A percentile compares a stretch with the other conserved stretches of the same genome.
Evolutionary conservation across 1,140 invertebrate genomes (phyloP).

Genomic region (Pseudoatta argentina): DNA sequence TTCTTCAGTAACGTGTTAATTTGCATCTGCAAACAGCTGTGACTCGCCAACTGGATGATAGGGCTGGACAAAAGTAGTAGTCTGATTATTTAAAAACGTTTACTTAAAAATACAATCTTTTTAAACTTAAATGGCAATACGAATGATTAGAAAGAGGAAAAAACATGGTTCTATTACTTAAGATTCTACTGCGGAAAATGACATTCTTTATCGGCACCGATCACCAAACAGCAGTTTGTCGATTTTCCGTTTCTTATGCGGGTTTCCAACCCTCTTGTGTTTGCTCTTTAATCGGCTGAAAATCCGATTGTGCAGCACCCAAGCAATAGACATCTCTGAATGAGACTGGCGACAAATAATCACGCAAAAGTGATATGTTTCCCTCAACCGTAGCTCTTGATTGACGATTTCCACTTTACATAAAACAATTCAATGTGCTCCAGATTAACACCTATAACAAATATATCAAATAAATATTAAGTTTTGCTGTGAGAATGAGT

Average conservation of each 20-base stretch:
- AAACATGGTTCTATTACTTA: constrained; percentile 64
- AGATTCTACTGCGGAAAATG: constrained; percentile 59
- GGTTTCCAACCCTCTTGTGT: constrained; percentile 80
- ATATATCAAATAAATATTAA: neutral
- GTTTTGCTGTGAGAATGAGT: neutral
- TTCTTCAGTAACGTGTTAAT: constrained; percentile 5
- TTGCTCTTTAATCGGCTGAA: constrained; percentile 49
- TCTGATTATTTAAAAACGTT: constrained; percentile 69
- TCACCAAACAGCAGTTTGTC: constrained; percentile 34
- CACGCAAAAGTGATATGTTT: constrained; percentile 28
- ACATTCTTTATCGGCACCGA: constrained; percentile 57
- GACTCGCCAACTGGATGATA: neutral
- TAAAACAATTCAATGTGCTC: constrained; percentile 90
- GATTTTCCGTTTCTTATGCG: constrained; percentile 67
- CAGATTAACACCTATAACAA: constrained; percentile 87
- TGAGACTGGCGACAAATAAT: constrained; percentile 69
- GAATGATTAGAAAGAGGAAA: constrained; percentile 67
- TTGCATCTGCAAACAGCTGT: neutral
- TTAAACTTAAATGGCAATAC: constrained; percentile 66
- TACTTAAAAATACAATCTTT: constrained; percentile 73
- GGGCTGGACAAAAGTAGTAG: constrained; percentile 6
- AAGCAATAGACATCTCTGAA: constrained; percentile 39
- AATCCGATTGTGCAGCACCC: constrained; percentile 1
- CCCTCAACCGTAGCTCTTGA: constrained; percentile 89
- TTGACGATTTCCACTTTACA: constrained; percentile 89